Base-by-base conservation (phyloP, 2,797 vertebrate genomes). In the Anguilla anguilla region DNA sequence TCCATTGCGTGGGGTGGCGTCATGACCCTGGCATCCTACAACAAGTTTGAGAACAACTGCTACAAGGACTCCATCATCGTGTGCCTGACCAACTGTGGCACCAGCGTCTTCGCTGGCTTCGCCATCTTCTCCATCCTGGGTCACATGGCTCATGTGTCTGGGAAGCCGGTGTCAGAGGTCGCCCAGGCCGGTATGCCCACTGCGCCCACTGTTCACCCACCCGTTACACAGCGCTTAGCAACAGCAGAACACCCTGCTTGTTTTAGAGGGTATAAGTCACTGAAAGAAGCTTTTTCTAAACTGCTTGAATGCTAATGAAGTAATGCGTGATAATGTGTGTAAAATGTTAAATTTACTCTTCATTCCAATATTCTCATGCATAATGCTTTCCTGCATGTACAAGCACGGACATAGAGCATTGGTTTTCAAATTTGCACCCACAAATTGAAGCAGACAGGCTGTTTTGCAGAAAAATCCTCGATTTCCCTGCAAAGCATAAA, bases 111-210 rank as follows among this genome's bases (percentile, higher is more conserved):
- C 84, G 98, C 98, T 49, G 98, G 98, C 61, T 99, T 99, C 91
- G 96, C 97, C 4, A 98, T 99, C 92, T 99, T 99, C 95, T 99
- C 98, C 86, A 96, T 99, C 90, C 89, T 99, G 93, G 98, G 98
- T 64, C 97, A 99, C 86, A 99, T 99, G 98, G 98, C 98, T 2
- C 94, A 97, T 9, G 64, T 96, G 91, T 97, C 97, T 0, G 86
- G 95, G 85, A 96, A 95, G 87, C 96, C 97, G 0, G 97, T 99
- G 77, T 94, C 94, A 0, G 95, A 98, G 85, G 97, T 99, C 0
- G 98, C 97, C 51, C 96, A 97, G 87, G 97, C 97, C 95, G 99
- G 99, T 99, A 93, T 91, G 93, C 31, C 72, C 39, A 39, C 39
- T 39, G 39, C 39, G 39, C 39, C 39, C 13, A 3, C 64, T 13